phyloP scores from a whole-genome alignment of 2,797 vertebrate species.

The Galagoides demidoff region DNA sequence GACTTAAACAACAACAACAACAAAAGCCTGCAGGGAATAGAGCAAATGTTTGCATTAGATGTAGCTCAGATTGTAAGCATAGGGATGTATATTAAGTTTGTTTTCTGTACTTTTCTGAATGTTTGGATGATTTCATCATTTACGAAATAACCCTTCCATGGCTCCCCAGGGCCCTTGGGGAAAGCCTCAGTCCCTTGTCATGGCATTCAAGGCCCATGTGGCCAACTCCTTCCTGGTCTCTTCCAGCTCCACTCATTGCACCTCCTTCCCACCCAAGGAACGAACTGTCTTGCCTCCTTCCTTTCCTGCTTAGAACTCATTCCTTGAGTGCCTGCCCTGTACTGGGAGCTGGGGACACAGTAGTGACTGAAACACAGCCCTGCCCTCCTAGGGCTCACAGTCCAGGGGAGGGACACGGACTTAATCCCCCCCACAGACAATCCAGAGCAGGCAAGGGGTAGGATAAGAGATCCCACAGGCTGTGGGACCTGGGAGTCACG shows the following conservation, averaged over 20 bases:
- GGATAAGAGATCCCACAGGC: background rate
- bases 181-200: background rate
- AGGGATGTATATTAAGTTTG: background rate
- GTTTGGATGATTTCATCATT: background rate
- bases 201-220: background rate
- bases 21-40: background rate
- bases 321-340: slow-evolving; percentile 13
- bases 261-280: slow-evolving; percentile 30
- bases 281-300: slow-evolving; percentile 13
- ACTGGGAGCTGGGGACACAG: background rate
- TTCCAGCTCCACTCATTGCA: background rate
- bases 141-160: background rate
- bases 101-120: background rate
- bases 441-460: background rate
- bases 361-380: background rate
- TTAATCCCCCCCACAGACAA: background rate
- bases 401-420: background rate
- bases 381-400: background rate
- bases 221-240: slow-evolving; percentile 1
- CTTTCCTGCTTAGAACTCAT: slow-evolving; percentile 68
- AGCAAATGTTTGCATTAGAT: background rate
- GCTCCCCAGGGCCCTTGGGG: background rate
- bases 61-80: background rate
- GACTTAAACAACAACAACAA: background rate
- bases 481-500: background rate